Evolutionary conservation across 2,113 vertebrate species (phyloP), one percentile per base, ranked within the genome.

Genomic region (Neogale vison): DNA sequence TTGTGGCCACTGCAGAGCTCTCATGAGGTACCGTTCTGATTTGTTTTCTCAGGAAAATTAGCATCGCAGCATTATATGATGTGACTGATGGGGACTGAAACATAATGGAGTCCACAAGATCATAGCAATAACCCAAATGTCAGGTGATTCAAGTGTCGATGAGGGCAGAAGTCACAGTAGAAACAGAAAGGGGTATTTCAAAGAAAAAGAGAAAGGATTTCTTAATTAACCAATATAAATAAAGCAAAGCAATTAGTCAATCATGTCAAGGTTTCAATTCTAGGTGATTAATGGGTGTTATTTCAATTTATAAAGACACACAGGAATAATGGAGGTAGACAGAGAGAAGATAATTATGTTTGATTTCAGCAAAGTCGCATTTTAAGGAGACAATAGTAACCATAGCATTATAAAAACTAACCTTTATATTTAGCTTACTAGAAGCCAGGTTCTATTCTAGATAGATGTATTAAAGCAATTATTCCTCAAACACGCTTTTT

Each of bases 381-480:
- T 83, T 20, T 89, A 83, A 95, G 5, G 4, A 93, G 26, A 97
- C 20, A 96, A 82, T 18, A 57, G n/a, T 69, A 92, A 92, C 45
- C 69, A 87, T 4, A 90, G n/a, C 52, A 96, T 18, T 93, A 39
- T 85, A 96, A 45, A 42, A 90, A 65, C 5, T 63, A 92, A 92
- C 72, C 39, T 4, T 90, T 63, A 72, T 13, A 59, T 36, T 77
- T 31, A 97, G 36, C 9, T 82, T 65, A 92, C 15, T 34, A 96
- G 71, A 76, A 83, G 77, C 18, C 72, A 90, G 61, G 59, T 15
- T 50, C 20, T 88, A 29, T 20, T 91, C 67, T 69, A 93, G 61
- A 93, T 17, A 1, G 4, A 93, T 20, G 0, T 69, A 83, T 74
- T 92, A 85, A 86, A 42, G 59, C 17, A 77, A 71, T 90, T 80